Evolutionary conservation across 2,797 vertebrate genomes (phyloP).

Genomic region (Pagetopsis macropterus): DNA sequence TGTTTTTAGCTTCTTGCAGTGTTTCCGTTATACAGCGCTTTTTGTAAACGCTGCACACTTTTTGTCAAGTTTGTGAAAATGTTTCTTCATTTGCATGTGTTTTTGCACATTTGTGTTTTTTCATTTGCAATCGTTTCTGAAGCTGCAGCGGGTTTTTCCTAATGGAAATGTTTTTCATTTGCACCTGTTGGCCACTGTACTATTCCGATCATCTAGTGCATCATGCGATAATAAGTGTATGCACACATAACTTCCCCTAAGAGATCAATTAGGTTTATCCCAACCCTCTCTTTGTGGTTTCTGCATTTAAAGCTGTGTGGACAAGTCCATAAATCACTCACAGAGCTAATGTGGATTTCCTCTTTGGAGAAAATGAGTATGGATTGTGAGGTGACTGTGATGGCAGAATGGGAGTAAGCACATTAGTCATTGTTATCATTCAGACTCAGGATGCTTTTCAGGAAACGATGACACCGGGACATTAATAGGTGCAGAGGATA

Average conservation of each 20-base stretch:
- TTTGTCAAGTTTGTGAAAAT: too few relatives aligned
- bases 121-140: too few relatives aligned
- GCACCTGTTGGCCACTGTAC: too few relatives aligned
- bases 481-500: slow-evolving; percentile 47
- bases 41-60: too few relatives aligned
- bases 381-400: slow-evolving; percentile 77
- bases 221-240: slow-evolving; percentile 24
- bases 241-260: slow-evolving; percentile 34
- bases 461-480: slow-evolving; percentile 65
- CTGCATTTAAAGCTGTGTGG: slow-evolving; percentile 66
- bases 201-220: slow-evolving; percentile 2
- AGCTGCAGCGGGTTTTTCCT: background rate
- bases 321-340: slow-evolving; percentile 81
- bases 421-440: slow-evolving; percentile 83
- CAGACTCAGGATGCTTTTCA: slow-evolving; percentile 59
- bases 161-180: too few relatives aligned
- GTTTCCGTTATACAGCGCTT: too few relatives aligned
- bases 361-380: slow-evolving; percentile 81
- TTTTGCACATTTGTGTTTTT: too few relatives aligned
- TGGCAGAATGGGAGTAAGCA: slow-evolving; percentile 75
- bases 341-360: slow-evolving; percentile 75
- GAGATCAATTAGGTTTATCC: slow-evolving; percentile 29
- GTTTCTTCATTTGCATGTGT: too few relatives aligned
- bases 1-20: too few relatives aligned
- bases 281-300: slow-evolving; percentile 54